These are phyloP conservation scores for Acanthurus tractus DNA, from an alignment of 2,797 vertebrate species.

Conservation along the genomic window DNA sequence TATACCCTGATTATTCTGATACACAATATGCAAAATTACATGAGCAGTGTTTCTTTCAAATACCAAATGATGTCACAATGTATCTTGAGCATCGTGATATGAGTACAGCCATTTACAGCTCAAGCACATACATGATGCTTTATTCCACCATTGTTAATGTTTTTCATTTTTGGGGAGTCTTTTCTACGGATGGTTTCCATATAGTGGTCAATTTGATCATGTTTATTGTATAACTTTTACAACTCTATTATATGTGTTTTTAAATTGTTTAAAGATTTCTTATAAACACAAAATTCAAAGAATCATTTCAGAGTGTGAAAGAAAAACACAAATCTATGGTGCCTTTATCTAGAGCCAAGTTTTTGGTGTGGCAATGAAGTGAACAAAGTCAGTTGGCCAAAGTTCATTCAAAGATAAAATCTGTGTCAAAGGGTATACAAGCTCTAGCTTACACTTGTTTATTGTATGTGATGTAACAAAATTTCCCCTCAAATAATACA, in stretches of 20 bases:
- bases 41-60: neutral
- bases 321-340: no score
- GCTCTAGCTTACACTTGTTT: neutral
- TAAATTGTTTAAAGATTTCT: neutral
- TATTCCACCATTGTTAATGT: neutral
- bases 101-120: no score
- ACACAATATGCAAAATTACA: neutral
- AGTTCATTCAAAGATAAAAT: constrained; percentile 64
- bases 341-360: no score
- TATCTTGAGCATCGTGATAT: no score
- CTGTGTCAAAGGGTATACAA: constrained; percentile 55
- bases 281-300: neutral
- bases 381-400: constrained; percentile 51
- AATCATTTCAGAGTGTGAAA: neutral
- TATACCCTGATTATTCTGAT: neutral
- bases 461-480: neutral
- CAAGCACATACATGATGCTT: neutral
- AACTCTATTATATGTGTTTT: neutral
- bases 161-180: neutral
- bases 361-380: neutral
- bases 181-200: neutral
- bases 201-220: neutral
- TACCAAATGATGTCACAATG: neutral
- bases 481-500: neutral
- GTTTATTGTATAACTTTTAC: neutral